Conservation (phyloP, 2,113 vertebrate species). For the Scomber colias region DNA sequence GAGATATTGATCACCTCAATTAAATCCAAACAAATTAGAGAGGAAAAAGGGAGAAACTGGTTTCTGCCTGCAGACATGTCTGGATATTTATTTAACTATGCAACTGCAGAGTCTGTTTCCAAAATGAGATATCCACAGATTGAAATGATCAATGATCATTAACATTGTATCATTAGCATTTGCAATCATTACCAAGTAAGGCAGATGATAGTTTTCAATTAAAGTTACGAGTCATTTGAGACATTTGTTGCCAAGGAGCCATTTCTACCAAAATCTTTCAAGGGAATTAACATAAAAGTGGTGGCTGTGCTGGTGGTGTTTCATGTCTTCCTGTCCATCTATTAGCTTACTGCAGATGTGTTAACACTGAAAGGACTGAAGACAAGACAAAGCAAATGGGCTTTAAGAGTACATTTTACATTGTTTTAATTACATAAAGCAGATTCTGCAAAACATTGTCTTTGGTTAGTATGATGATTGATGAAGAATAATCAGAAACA, state of each 20-base stretch:
- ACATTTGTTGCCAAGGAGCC: neutral
- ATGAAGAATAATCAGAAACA: constrained; percentile 10
- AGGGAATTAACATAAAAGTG: constrained; percentile 14
- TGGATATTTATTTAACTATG: constrained; percentile 31
- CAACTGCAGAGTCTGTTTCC: neutral
- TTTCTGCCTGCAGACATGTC: neutral
- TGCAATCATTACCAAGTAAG: constrained; percentile 29
- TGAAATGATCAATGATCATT: constrained; percentile 48
- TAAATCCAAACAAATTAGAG: constrained; percentile 51
- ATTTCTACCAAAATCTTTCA: constrained; percentile 3
- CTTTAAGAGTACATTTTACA: neutral
- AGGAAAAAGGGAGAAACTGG: constrained; percentile 9
- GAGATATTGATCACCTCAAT: constrained; percentile 59
- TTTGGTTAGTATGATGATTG: constrained; percentile 4
- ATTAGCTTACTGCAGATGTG: constrained; percentile 3
- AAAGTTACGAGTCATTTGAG: constrained; percentile 36
- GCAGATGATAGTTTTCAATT: constrained; percentile 39
- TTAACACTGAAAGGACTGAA: constrained; percentile 2
- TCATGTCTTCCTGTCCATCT: constrained; percentile 12
- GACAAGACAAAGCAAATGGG: neutral
- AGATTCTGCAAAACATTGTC: constrained; percentile 20
- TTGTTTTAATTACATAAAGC: constrained; percentile 24
- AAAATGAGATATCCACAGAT: constrained; percentile 25
- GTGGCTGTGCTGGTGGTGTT: neutral
- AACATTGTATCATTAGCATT: constrained; percentile 40